Conservation (phyloP, 2,888 invertebrate species). For the Eledona agricola region DNA sequence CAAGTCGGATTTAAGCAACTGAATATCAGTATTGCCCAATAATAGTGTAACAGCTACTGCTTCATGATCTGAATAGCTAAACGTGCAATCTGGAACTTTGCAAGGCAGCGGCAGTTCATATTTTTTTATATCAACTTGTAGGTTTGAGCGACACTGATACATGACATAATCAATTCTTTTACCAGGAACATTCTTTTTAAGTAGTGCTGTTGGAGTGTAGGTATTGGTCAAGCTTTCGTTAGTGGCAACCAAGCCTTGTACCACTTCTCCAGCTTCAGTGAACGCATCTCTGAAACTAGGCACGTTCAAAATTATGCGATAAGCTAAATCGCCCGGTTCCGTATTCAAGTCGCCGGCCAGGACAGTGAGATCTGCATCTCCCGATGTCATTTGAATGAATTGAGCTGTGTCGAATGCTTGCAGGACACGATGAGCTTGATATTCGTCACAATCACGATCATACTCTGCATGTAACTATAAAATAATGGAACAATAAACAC, state of each 20-base stretch:
- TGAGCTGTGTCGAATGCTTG: conserved; percentile 96
- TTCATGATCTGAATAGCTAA: conserved; percentile 92
- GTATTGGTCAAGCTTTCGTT: conserved; percentile 83
- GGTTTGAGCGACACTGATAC: conserved; percentile 64
- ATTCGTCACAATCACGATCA: conserved; percentile 82
- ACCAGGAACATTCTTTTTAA: conserved; percentile 72
- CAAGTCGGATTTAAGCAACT: conserved; percentile 35
- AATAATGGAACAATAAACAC: conserved; percentile 17
- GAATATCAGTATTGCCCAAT: conserved; percentile 51
- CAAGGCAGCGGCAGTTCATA: conserved; percentile 78
- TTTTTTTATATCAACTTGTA: conserved; percentile 62
- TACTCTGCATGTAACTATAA: conserved; percentile 94
- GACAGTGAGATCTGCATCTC: conserved; percentile 81
- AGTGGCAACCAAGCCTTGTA: conserved; percentile 69
- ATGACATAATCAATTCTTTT: conserved; percentile 94
- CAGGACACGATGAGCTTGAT: conserved; percentile 88
- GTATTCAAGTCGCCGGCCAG: conserved; percentile 96
- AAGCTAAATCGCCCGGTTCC: conserved; percentile 85
- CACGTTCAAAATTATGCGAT: conserved; percentile 69
- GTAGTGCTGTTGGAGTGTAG: conserved; percentile 71
- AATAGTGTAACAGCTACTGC: conserved; percentile 73
- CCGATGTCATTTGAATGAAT: conserved; percentile 87
- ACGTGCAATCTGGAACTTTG: conserved; percentile 74
- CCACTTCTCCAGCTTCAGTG: conserved; percentile 50
- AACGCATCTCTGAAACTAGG: conserved; percentile 67